Conservation (phyloP, 2,888 invertebrate genomes). For the Argyresthia goedartella region DNA sequence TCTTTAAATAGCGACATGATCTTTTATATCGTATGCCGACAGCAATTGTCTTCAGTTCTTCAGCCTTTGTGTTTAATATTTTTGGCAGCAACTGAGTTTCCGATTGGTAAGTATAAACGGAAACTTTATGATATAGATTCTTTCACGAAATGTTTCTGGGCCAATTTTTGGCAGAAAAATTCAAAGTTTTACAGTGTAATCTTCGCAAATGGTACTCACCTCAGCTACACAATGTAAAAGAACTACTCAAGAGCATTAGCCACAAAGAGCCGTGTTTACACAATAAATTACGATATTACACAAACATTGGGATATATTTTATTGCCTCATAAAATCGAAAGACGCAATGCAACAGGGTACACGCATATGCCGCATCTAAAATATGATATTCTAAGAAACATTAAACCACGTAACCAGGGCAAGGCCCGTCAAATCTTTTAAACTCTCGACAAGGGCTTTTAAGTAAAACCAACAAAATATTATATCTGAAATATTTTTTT, state of each 20-base stretch:
- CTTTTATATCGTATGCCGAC: no score
- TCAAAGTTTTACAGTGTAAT: no score
- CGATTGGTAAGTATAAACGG: no score
- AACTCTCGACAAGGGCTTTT: background rate
- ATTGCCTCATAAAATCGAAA: conserved; percentile 50
- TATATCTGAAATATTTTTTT: background rate
- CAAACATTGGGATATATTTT: conserved; percentile 60
- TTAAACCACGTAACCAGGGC: background rate
- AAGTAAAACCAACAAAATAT: background rate
- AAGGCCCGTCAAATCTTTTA: background rate
- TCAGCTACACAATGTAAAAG: background rate
- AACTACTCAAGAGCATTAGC: conserved; percentile 17
- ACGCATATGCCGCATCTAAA: conserved; percentile 23
- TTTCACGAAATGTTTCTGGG: no score
- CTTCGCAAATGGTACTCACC: no score
- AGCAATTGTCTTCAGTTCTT: no score
- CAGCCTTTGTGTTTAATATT: no score
- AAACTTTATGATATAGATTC: no score
- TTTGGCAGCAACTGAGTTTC: no score
- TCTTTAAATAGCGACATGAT: no score
- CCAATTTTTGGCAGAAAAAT: no score
- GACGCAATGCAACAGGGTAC: conserved; percentile 23
- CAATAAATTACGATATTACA: conserved; percentile 57
- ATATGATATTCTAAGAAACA: conserved; percentile 2
- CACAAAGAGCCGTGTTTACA: conserved; percentile 36